These are phyloP conservation scores for Nannoperca australis DNA, from an alignment of 2,797 vertebrate genomes.

Conservation along the genomic window DNA sequence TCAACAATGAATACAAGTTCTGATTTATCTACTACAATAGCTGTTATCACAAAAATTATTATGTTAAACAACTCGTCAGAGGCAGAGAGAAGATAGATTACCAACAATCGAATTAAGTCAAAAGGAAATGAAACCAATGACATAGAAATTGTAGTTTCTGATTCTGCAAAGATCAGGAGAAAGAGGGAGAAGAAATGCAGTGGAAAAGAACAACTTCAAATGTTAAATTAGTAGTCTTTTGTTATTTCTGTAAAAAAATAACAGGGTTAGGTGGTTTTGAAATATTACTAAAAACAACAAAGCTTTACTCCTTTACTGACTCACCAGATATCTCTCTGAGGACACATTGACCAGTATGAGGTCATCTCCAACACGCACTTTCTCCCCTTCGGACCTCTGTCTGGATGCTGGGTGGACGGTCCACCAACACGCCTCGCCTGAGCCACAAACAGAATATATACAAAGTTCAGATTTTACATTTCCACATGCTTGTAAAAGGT, in stretches of 20 bases:
- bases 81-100: conserved; percentile 9
- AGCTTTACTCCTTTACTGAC: conserved; percentile 50
- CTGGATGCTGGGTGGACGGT: conserved; percentile 96
- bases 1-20: conserved; percentile 47
- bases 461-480: too few species aligned
- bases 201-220: neutral
- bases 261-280: neutral
- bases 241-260: neutral
- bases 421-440: conserved; percentile 98
- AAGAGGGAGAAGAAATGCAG: neutral
- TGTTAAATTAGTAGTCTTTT: conserved; percentile 1
- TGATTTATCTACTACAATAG: conserved; percentile 32
- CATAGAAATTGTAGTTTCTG: neutral
- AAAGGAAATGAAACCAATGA: conserved; percentile 13
- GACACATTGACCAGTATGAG: conserved; percentile 95
- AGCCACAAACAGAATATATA: conserved; percentile 2
- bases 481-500: neutral
- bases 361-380: conserved; percentile 95
- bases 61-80: conserved; percentile 40
- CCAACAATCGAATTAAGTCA: neutral
- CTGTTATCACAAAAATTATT: conserved; percentile 40
- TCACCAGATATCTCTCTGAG: conserved; percentile 96
- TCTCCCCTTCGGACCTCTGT: conserved; percentile 97
- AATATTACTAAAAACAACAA: neutral
- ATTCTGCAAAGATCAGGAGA: neutral